phyloP scores from a whole-genome alignment of 53 echinoderm and acorn worm species.

The Echinometra lucunter region DNA sequence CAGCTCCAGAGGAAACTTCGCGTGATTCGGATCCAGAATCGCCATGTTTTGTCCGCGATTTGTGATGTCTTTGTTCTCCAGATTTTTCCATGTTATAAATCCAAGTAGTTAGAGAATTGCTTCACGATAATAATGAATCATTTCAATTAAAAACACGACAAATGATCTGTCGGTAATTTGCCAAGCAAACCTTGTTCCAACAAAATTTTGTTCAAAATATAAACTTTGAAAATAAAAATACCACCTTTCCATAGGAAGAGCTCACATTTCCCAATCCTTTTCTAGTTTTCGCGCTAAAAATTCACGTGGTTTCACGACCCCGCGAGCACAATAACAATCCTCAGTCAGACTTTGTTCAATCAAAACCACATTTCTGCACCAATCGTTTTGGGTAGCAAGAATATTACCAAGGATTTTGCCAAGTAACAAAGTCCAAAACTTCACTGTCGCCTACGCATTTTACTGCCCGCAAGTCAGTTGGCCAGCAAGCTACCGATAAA shows the following conservation, averaged over 20 bases:
- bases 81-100: slow-evolving; percentile 53
- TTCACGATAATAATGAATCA: slow-evolving; percentile 12
- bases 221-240: not conserved
- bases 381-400: slow-evolving; percentile 12
- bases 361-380: slow-evolving; percentile 37
- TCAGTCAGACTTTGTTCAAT: not conserved
- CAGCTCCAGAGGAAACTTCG: not conserved
- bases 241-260: slow-evolving; percentile 22
- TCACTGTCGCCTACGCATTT: slow-evolving; percentile 47
- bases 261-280: slow-evolving; percentile 15
- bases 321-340: slow-evolving; percentile 41
- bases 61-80: slow-evolving; percentile 42
- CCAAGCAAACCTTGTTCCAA: not conserved
- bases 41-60: slow-evolving; percentile 63
- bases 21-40: not conserved
- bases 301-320: slow-evolving; percentile 60
- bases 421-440: slow-evolving; percentile 64
- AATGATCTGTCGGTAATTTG: not conserved
- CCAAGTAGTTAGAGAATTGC: not conserved
- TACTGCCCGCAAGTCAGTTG: not conserved
- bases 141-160: not conserved
- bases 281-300: slow-evolving; percentile 66
- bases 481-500: not conserved
- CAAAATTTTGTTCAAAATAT: not conserved
- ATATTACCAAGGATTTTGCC: slow-evolving; percentile 49